Conservation (phyloP, 1,140 invertebrate genomes). For the Thaumetopoea pityocampa region DNA sequence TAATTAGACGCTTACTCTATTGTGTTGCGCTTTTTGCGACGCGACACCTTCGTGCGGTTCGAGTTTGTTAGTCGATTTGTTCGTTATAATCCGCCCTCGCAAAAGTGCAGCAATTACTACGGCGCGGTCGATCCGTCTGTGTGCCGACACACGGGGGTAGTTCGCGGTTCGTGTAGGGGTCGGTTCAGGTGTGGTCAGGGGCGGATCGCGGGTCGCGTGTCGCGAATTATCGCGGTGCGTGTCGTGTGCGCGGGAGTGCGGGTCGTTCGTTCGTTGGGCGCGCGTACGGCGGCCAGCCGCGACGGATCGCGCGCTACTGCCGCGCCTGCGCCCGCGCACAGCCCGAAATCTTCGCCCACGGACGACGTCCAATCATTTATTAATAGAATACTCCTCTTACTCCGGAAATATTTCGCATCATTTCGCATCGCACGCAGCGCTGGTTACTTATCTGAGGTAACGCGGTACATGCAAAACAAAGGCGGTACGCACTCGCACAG, state of each 20-base stretch:
- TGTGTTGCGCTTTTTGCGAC: constrained; percentile 73
- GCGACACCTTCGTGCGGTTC: constrained; percentile 70
- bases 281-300: constrained; percentile 67
- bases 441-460: constrained; percentile 56
- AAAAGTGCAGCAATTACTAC: constrained; percentile 37
- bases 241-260: constrained; percentile 62
- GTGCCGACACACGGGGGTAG: constrained; percentile 19
- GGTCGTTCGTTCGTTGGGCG: constrained; percentile 72
- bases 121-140: constrained; percentile 31
- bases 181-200: constrained; percentile 18
- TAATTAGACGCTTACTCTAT: constrained; percentile 74
- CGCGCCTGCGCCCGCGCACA: constrained; percentile 42
- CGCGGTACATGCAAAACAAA: constrained; percentile 30
- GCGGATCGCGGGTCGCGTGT: constrained; percentile 43
- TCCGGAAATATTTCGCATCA: constrained; percentile 75
- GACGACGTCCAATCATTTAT: constrained; percentile 66
- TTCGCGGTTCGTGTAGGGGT: constrained; percentile 21
- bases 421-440: constrained; percentile 62
- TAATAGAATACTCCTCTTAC: constrained; percentile 71
- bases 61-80: constrained; percentile 72
- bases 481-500: constrained; percentile 4
- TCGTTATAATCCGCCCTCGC: constrained; percentile 72
- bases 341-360: constrained; percentile 70
- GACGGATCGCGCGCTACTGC: constrained; percentile 69
- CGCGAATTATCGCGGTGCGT: constrained; percentile 42